phyloP scores from a whole-genome alignment of 2,113 vertebrate genomes.

The Choloepus hoffmanni region DNA sequence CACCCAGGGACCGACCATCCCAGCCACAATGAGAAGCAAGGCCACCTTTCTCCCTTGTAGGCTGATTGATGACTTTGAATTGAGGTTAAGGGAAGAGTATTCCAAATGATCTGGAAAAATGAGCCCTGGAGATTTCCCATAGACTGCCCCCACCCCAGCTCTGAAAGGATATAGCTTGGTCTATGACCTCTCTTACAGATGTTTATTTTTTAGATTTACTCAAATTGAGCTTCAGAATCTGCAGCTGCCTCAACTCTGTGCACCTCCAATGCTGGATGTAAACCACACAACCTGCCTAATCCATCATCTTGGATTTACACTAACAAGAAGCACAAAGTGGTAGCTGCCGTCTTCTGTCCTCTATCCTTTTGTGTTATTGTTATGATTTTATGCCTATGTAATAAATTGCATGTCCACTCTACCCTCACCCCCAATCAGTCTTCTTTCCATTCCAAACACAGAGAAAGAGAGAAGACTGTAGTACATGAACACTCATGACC shows the following conservation, averaged over 20 bases:
- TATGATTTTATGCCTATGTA: neutral
- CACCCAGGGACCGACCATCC: neutral
- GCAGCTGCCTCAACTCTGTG: constrained; percentile 17
- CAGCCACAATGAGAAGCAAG: constrained; percentile 52
- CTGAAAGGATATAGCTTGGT: neutral
- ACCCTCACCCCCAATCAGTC: neutral
- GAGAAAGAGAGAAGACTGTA: neutral
- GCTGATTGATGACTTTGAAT: constrained; percentile 42
- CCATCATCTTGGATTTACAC: neutral
- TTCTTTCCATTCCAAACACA: neutral
- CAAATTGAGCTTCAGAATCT: neutral
- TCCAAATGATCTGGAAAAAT: constrained; percentile 62
- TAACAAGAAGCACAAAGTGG: neutral
- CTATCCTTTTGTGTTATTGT: neutral
- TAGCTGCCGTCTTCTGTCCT: neutral
- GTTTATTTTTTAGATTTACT: constrained; percentile 28
- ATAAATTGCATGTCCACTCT: neutral
- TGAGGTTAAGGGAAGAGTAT: neutral
- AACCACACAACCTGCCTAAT: constrained; percentile 42
- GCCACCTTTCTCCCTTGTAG: neutral
- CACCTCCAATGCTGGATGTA: constrained; percentile 1
- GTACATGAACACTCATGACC: too few species aligned
- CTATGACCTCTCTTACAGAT: rapidly evolving
- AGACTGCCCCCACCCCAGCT: neutral
- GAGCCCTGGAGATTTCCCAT: constrained; percentile 12